Percentiles rank a stretch among this genome's conserved stretches.
phyloP scores from a whole-genome alignment of 2,113 vertebrate species.

The Dolichallabes microphthalmus region DNA sequence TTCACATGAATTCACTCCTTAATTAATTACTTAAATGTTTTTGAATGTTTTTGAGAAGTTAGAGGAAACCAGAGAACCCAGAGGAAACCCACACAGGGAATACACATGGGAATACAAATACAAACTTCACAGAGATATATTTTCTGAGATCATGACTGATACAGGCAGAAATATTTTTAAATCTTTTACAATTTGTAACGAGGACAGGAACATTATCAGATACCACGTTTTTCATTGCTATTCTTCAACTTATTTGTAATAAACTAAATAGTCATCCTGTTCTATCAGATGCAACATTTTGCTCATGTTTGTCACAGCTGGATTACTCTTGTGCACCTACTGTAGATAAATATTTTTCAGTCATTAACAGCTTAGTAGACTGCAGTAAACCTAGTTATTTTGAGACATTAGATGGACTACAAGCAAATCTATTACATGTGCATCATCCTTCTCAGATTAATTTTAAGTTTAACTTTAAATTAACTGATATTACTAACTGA shows the following conservation, averaged over 20 bases:
- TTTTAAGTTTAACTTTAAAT: conserved; percentile 1
- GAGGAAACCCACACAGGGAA: too few relatives aligned
- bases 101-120: too few relatives aligned
- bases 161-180: not conserved
- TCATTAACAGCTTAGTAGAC: not conserved
- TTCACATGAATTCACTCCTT: too few relatives aligned
- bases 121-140: not conserved
- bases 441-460: not conserved
- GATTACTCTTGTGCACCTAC: not conserved
- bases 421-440: not conserved
- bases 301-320: not conserved
- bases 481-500: not conserved
- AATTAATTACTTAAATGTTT: too few relatives aligned
- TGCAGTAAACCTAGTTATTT: not conserved
- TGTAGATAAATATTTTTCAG: not conserved
- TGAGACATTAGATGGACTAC: not conserved
- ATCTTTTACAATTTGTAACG: not conserved
- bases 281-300: not conserved
- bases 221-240: not conserved
- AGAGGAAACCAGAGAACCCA: too few relatives aligned
- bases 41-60: not conserved
- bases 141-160: not conserved
- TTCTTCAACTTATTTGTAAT: not conserved
- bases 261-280: not conserved
- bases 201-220: not conserved